Conservation (phyloP, 2,888 invertebrate species). For the Palloptera scutellata region DNA sequence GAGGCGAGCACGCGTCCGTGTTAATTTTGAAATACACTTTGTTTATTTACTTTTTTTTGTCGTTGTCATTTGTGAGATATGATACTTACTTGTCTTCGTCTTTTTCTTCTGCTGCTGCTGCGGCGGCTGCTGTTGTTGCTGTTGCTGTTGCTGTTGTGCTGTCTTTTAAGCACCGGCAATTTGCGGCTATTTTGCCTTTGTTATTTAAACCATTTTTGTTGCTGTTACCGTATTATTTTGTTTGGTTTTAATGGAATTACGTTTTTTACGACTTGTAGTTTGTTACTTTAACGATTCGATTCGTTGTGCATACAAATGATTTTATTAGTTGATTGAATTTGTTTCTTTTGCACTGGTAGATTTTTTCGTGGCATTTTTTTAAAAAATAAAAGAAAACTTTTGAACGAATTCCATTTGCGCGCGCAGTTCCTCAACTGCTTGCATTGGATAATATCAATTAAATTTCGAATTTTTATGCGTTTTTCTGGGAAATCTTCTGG, state of each 20-base stretch:
- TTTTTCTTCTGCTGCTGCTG: constrained; percentile 14
- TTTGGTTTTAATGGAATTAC: constrained; percentile 42
- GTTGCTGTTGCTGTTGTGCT: background rate
- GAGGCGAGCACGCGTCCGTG: constrained; percentile 45
- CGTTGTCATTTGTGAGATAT: background rate
- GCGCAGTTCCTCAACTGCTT: constrained; percentile 16
- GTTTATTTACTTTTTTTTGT: background rate
- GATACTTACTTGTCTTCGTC: constrained; percentile 16
- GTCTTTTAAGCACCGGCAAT: too few relatives aligned
- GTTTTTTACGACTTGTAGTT: constrained; percentile 55
- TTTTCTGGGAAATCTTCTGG: constrained; percentile 50
- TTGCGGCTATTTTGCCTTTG: background rate
- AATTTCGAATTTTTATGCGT: constrained; percentile 47
- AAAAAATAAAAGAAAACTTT: background rate
- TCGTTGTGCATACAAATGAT: constrained; percentile 60
- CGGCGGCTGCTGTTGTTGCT: constrained; percentile 7
- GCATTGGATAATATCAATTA: constrained; percentile 31
- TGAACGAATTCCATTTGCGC: background rate
- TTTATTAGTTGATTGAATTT: constrained; percentile 44
- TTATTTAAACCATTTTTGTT: constrained; percentile 5
- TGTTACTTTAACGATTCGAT: constrained; percentile 51
- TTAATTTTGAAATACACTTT: constrained; percentile 30
- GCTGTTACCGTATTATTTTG: too few relatives aligned
- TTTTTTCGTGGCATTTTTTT: background rate
- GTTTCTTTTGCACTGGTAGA: background rate